phyloP scores from a whole-genome alignment of 2,888 invertebrate genomes.

The Myopa tessellatipennis region DNA sequence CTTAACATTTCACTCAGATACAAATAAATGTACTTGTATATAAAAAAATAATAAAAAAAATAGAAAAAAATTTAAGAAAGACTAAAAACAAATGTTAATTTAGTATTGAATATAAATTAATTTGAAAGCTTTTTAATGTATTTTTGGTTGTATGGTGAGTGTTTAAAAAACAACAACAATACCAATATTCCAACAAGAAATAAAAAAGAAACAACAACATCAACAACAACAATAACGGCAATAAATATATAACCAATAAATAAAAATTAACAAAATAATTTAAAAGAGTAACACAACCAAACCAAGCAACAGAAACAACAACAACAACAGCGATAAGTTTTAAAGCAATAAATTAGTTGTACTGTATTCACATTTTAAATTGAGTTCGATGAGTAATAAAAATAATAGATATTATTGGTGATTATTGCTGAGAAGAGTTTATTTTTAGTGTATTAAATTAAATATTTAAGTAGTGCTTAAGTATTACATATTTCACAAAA shows the following conservation, averaged over 20 bases:
- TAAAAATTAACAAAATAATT: not conserved
- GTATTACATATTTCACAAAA: too few relatives aligned
- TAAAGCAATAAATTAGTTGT: too few relatives aligned
- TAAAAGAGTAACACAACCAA: not conserved
- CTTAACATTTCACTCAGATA: too few relatives aligned
- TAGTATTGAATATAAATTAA: constrained; percentile 11
- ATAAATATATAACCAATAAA: not conserved
- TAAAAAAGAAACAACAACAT: not conserved
- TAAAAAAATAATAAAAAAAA: not conserved
- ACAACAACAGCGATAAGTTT: too few relatives aligned
- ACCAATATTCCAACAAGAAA: not conserved
- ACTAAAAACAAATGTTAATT: constrained; percentile 12
- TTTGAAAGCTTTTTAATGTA: constrained; percentile 2
- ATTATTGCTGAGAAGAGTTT: too few relatives aligned
- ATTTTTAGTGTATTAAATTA: too few relatives aligned
- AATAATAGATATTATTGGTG: too few relatives aligned
- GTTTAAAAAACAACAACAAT: not conserved
- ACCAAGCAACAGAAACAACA: too few relatives aligned
- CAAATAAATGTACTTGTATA: too few relatives aligned
- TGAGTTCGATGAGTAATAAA: too few relatives aligned
- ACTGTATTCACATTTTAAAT: too few relatives aligned
- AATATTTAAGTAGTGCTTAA: too few relatives aligned
- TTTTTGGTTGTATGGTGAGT: not conserved
- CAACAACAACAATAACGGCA: not conserved
- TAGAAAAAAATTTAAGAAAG: not conserved